These are phyloP conservation scores for Mormyrus iriodes DNA, from an alignment of 2,113 vertebrate species.

Conservation along the genomic window DNA sequence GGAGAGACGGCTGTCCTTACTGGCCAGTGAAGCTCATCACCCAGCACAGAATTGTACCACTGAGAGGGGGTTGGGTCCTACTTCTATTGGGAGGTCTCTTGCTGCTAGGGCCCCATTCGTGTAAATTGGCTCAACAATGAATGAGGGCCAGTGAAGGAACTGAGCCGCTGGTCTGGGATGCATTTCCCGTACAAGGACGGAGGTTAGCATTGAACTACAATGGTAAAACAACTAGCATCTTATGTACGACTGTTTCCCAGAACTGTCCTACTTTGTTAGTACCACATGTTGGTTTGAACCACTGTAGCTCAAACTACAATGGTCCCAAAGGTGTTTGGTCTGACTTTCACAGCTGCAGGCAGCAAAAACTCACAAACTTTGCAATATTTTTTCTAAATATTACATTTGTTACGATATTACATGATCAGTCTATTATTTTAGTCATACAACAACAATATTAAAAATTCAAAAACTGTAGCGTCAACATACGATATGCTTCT, in stretches of 20 bases:
- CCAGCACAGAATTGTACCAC: neutral
- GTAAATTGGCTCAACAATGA: conserved; percentile 16
- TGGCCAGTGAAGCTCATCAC: neutral
- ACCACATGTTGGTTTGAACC: neutral
- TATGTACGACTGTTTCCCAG: too few relatives aligned
- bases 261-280: too few relatives aligned
- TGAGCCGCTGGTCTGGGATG: neutral
- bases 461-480: too few relatives aligned
- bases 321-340: too few relatives aligned
- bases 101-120: neutral
- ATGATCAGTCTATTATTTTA: too few relatives aligned
- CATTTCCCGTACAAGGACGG: neutral
- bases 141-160: neutral
- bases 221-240: neutral
- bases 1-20: conserved; percentile 2
- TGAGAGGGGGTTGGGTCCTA: neutral
- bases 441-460: too few relatives aligned
- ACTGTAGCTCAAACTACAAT: too few relatives aligned
- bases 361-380: too few relatives aligned
- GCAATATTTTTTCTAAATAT: too few relatives aligned
- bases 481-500: too few relatives aligned
- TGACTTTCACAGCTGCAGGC: too few relatives aligned
- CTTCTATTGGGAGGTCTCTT: conserved; percentile 10
- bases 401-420: too few relatives aligned
- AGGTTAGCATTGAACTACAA: neutral